A percentile compares a stretch with the other conserved stretches of the same genome.
These are phyloP conservation scores for Odontothrips loti DNA, from an alignment of 2,888 invertebrate genomes.

Conservation along the genomic window DNA sequence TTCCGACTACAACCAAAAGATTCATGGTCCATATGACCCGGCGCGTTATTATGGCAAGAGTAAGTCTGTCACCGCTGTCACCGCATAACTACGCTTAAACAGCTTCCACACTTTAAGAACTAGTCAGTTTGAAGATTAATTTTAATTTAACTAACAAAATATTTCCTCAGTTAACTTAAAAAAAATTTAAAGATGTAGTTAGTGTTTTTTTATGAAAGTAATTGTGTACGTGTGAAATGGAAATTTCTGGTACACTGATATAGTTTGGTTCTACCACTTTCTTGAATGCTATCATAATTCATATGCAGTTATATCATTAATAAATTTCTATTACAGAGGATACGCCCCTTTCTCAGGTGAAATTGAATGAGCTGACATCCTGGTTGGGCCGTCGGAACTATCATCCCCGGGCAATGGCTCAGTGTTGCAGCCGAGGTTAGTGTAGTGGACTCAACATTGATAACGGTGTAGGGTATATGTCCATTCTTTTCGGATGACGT, in stretches of 20 bases:
- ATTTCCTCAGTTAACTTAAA: neutral
- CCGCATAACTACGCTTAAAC: neutral
- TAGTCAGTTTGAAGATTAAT: neutral
- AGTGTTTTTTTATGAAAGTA: neutral
- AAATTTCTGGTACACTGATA: neutral
- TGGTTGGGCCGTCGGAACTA: slow-evolving; percentile 88
- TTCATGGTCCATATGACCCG: slow-evolving; percentile 92
- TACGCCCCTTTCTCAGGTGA: slow-evolving; percentile 81
- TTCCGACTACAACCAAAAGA: slow-evolving; percentile 77
- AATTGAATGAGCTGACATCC: slow-evolving; percentile 71
- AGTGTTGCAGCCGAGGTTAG: slow-evolving; percentile 60
- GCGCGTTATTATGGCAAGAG: slow-evolving; percentile 91
- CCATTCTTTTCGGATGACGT: neutral
- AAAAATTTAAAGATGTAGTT: neutral
- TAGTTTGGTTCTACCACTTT: neutral
- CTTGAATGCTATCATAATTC: neutral
- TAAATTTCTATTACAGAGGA: slow-evolving; percentile 65
- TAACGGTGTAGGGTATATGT: neutral
- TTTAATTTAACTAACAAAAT: neutral
- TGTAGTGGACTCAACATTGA: neutral
- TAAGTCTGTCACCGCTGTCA: slow-evolving; percentile 51
- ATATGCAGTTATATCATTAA: neutral
- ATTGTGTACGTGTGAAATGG: neutral
- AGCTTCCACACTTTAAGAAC: neutral
- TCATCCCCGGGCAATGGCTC: slow-evolving; percentile 60